These are phyloP conservation scores for Ylistrum balloti DNA, from an alignment of 1,140 invertebrate species.

Conservation along the genomic window DNA sequence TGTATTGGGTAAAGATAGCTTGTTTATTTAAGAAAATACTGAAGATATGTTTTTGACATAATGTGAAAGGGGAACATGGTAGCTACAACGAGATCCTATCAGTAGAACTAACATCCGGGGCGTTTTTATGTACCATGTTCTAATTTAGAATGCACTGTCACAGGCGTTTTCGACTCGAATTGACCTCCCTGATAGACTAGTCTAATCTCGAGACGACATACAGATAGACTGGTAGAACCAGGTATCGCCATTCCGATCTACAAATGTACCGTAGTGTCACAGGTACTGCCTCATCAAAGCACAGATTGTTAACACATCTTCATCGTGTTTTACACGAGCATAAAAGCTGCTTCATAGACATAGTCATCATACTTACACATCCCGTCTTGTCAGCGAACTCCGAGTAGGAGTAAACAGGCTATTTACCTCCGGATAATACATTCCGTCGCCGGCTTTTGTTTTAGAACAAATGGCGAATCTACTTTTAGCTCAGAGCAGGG, in stretches of 20 bases:
- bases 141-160: constrained; percentile 27
- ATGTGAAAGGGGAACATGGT: neutral
- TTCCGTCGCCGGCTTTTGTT: neutral
- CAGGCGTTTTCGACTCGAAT: neutral
- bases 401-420: neutral
- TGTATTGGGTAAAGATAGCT: neutral
- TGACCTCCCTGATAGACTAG: neutral
- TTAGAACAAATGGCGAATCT: neutral
- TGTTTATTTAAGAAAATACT: neutral
- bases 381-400: neutral
- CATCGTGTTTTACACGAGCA: neutral
- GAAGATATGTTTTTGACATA: neutral
- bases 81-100: neutral
- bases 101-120: neutral
- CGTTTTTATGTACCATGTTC: neutral
- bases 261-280: neutral
- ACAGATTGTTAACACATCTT: neutral
- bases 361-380: neutral
- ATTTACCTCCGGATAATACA: neutral
- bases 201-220: neutral
- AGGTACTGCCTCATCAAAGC: neutral
- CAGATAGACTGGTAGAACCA: neutral
- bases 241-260: neutral
- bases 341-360: neutral
- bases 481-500: neutral